phyloP scores from a whole-genome alignment of 1,140 invertebrate genomes.

The Drosophila grimshawi region DNA sequence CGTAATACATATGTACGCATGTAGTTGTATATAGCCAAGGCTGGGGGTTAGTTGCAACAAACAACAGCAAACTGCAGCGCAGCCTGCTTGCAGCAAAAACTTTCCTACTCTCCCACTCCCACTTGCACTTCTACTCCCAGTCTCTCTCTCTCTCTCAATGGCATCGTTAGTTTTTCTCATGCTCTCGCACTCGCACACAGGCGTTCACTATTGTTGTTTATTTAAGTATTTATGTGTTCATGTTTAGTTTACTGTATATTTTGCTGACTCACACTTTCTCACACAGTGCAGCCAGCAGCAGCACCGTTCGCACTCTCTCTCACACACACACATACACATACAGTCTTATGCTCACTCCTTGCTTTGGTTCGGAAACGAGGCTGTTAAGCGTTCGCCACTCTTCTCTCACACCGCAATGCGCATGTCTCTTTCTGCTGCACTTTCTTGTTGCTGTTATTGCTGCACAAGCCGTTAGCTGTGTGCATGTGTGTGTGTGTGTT shows the following conservation, averaged over 20 bases:
- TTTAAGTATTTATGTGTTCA: slow-evolving; percentile 83
- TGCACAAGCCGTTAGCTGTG: slow-evolving; percentile 45
- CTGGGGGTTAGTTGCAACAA: slow-evolving; percentile 80
- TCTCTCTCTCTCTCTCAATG: slow-evolving; percentile 1
- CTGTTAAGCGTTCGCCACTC: slow-evolving; percentile 20
- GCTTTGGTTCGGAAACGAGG: slow-evolving; percentile 2
- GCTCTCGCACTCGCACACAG: not conserved
- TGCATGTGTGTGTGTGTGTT: slow-evolving; percentile 4
- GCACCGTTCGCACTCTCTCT: slow-evolving; percentile 32
- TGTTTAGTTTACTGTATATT: slow-evolving; percentile 81
- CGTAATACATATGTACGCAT: slow-evolving; percentile 24
- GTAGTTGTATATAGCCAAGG: slow-evolving; percentile 37
- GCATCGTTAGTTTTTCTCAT: not conserved
- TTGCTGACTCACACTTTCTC: slow-evolving; percentile 56
- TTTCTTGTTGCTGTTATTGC: slow-evolving; percentile 39
- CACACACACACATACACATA: not conserved
- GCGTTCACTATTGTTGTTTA: slow-evolving; percentile 77
- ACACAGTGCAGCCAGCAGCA: slow-evolving; percentile 12
- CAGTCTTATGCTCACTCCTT: not conserved
- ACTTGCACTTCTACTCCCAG: not conserved
- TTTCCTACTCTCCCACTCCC: slow-evolving; percentile 28
- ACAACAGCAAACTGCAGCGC: slow-evolving; percentile 78
- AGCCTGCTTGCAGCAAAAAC: slow-evolving; percentile 30
- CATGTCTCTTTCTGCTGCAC: slow-evolving; percentile 63
- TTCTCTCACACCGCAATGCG: slow-evolving; percentile 45